phyloP scores from a whole-genome alignment of 2,888 invertebrate genomes.

The Stratiomys singularior region DNA sequence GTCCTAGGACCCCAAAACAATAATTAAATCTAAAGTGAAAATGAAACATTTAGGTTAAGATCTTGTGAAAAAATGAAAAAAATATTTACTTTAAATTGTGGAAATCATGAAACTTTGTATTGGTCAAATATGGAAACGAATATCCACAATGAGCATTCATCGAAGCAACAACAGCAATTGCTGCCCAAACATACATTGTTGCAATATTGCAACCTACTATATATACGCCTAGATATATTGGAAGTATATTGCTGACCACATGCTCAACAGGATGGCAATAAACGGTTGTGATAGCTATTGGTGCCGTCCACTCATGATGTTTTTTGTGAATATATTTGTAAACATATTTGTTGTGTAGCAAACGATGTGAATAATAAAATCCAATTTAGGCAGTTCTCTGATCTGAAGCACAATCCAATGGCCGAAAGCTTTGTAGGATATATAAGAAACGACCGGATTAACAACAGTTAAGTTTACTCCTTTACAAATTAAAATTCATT shows the following conservation, averaged over 20 bases:
- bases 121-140: constrained; percentile 85
- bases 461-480: constrained; percentile 68
- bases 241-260: constrained; percentile 79
- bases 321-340: constrained; percentile 87
- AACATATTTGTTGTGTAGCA: constrained; percentile 77
- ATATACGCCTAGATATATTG: constrained; percentile 79
- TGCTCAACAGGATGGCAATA: constrained; percentile 85
- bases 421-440: no score
- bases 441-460: no score
- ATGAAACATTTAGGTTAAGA: neutral
- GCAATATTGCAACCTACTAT: constrained; percentile 81
- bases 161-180: constrained; percentile 80
- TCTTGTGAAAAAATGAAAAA: neutral
- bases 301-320: constrained; percentile 90
- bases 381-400: constrained; percentile 65
- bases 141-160: constrained; percentile 87
- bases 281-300: constrained; percentile 81
- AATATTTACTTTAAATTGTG: constrained; percentile 81
- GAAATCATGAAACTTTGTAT: constrained; percentile 88
- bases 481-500: no score
- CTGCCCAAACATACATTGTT: constrained; percentile 82
- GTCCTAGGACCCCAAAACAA: constrained; percentile 84
- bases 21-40: constrained; percentile 76
- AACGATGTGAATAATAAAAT: constrained; percentile 87
- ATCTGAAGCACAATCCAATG: no score